Evolutionary conservation across 2,113 vertebrate species (phyloP).

Genomic region (Hypomesus transpacificus): DNA sequence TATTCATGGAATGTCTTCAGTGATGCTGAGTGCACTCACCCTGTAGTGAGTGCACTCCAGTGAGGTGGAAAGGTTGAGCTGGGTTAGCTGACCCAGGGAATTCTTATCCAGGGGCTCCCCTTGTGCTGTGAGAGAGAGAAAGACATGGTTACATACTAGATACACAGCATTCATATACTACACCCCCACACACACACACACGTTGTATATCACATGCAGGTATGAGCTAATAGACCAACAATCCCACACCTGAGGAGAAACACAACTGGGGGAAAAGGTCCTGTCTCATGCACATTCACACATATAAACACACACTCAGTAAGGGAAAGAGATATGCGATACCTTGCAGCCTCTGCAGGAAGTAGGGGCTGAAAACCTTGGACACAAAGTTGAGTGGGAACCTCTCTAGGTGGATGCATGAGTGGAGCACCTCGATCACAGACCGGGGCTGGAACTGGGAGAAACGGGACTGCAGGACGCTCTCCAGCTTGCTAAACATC

Average conservation of each 20-base stretch:
- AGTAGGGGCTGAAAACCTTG: conserved; percentile 77
- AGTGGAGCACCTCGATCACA: conserved; percentile 73
- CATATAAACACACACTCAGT: neutral
- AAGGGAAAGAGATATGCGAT: neutral
- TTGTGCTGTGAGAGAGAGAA: conserved; percentile 59
- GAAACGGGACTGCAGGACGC: conserved; percentile 51
- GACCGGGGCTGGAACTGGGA: conserved; percentile 65
- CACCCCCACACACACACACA: neutral
- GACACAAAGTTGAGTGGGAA: conserved; percentile 79
- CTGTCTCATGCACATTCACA: neutral
- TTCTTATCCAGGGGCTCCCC: conserved; percentile 55
- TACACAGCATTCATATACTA: neutral
- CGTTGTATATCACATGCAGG: neutral
- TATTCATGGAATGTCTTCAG: no score
- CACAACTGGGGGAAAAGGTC: no score
- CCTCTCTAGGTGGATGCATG: conserved; percentile 71
- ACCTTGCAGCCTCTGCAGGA: conserved; percentile 79
- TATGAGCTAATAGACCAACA: neutral
- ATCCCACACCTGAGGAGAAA: no score
- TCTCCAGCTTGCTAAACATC: conserved; percentile 77
- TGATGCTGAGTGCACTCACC: conserved; percentile 49
- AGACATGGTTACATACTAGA: conserved; percentile 16
- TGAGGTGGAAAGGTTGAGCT: conserved; percentile 65
- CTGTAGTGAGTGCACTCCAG: conserved; percentile 76
- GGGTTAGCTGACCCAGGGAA: conserved; percentile 66